Percentiles rank a stretch among this genome's conserved stretches.
phyloP scores from a whole-genome alignment of 2,797 vertebrate species.

The Amphiprion clarkii region DNA sequence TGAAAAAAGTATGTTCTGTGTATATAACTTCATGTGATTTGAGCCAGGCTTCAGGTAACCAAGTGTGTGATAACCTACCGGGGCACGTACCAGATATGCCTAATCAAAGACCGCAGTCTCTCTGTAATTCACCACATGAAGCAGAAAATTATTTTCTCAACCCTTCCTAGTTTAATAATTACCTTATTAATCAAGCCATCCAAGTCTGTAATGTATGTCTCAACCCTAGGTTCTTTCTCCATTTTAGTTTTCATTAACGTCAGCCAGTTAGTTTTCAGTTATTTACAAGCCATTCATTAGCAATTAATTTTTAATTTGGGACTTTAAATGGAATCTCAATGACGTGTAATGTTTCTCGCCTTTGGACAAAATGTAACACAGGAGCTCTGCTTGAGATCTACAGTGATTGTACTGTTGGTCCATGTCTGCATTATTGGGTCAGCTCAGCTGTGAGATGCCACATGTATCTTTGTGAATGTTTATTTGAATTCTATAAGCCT shows the following conservation, averaged over 20 bases:
- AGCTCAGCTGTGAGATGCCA: no score
- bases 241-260: constrained; percentile 68
- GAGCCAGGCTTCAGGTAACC: neutral
- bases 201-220: constrained; percentile 60
- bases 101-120: constrained; percentile 59
- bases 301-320: constrained; percentile 64
- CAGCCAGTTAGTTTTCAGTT: constrained; percentile 72
- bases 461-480: no score
- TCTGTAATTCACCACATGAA: constrained; percentile 57
- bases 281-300: constrained; percentile 69
- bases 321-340: constrained; percentile 54
- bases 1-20: no score
- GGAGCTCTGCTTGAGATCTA: constrained; percentile 1
- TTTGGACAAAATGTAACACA: constrained; percentile 37
- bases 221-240: constrained; percentile 45
- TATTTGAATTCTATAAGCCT: no score
- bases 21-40: neutral
- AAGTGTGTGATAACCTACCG: constrained; percentile 10
- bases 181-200: constrained; percentile 74
- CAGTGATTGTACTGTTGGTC: neutral
- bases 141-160: constrained; percentile 77
- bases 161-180: constrained; percentile 73
- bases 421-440: neutral
- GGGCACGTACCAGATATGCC: constrained; percentile 27
- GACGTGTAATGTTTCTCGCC: constrained; percentile 30